A percentile compares a stretch with the other conserved stretches of the same genome.
These are phyloP conservation scores for Willowsia nigromaculata DNA, from an alignment of 2,888 invertebrate species.

Conservation along the genomic window DNA sequence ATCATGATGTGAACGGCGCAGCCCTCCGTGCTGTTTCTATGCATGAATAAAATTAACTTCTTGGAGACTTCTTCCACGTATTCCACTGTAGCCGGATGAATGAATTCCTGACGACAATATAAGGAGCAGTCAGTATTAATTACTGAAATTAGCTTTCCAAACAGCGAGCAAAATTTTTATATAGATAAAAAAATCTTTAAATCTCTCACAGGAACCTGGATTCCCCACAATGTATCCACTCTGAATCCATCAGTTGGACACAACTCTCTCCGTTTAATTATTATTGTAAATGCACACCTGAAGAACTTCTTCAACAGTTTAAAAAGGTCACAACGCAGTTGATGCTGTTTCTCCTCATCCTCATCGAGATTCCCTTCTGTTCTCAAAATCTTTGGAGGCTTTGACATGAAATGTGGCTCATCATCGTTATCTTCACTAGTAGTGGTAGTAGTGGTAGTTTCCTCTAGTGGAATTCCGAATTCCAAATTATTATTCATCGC, in stretches of 20 bases:
- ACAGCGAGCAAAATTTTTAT: neutral
- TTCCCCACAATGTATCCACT: neutral
- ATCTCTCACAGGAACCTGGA: conserved; percentile 54
- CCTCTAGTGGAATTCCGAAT: too few species aligned
- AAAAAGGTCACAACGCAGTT: neutral
- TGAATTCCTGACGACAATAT: conserved; percentile 32
- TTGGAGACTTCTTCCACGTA: conserved; percentile 58
- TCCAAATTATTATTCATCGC: too few species aligned
- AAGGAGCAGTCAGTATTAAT: neutral
- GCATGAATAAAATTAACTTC: conserved; percentile 27
- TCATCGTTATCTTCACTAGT: too few species aligned
- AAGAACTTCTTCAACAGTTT: conserved; percentile 85
- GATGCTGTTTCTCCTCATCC: neutral
- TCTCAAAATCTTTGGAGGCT: too few species aligned
- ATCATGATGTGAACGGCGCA: conserved; percentile 58
- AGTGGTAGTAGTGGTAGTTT: too few species aligned
- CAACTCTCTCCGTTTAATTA: conserved; percentile 84
- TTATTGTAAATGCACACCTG: conserved; percentile 85
- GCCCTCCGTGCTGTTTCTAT: conserved; percentile 40
- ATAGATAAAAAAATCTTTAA: neutral
- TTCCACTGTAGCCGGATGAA: conserved; percentile 45
- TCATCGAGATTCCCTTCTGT: neutral
- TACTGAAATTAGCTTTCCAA: neutral
- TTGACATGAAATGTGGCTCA: too few species aligned
- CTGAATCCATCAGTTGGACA: conserved; percentile 85